Evolutionary conservation across 1,140 invertebrate genomes (phyloP).

Genomic region (Bemisia tabaci): DNA sequence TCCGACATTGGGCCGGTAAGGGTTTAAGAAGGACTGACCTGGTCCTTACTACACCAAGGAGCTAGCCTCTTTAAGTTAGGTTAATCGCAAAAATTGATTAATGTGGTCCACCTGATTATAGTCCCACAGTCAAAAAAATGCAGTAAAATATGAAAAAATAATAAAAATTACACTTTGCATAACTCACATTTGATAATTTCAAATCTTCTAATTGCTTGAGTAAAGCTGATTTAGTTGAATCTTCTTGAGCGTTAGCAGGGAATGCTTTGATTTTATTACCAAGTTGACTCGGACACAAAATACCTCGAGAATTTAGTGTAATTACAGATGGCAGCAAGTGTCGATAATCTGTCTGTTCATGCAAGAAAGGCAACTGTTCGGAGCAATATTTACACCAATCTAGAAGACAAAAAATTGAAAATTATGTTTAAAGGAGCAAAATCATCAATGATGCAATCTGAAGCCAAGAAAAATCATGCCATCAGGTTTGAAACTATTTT

Average conservation of each 20-base stretch:
- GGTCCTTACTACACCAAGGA: no score
- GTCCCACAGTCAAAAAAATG: no score
- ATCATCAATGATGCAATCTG: background rate
- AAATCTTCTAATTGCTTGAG: background rate
- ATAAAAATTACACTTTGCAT: no score
- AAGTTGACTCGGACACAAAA: slow-evolving; percentile 4
- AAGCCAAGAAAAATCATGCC: no score
- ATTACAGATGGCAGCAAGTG: slow-evolving; percentile 38
- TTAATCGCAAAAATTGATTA: no score
- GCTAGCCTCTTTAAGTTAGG: no score
- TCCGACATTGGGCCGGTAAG: no score
- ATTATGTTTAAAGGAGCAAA: background rate
- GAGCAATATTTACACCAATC: slow-evolving; percentile 36
- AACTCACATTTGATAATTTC: background rate
- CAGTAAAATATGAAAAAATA: no score
- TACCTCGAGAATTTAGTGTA: slow-evolving; percentile 26
- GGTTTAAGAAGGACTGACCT: no score
- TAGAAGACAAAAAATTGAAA: slow-evolving; percentile 18
- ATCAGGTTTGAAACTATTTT: no score
- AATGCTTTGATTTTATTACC: background rate
- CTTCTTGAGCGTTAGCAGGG: background rate
- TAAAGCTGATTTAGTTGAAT: background rate
- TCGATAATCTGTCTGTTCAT: slow-evolving; percentile 34
- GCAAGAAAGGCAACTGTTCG: slow-evolving; percentile 34
- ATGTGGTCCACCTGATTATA: no score